phyloP scores from a whole-genome alignment of 2,888 invertebrate species.

The Tachina fera region DNA sequence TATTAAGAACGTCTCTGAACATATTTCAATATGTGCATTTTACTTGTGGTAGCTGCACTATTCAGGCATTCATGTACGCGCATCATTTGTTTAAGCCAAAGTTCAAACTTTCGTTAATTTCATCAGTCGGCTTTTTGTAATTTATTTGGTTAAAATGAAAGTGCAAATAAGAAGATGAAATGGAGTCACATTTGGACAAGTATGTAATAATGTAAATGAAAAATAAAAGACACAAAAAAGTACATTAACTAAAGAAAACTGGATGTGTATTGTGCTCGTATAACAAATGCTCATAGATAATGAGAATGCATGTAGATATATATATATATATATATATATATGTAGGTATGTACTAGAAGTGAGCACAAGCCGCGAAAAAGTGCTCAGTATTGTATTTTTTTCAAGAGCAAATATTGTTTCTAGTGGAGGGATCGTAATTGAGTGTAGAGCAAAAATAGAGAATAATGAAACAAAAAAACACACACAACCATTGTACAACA shows the following conservation, averaged over 20 bases:
- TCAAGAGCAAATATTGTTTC: no score
- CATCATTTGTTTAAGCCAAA: conserved; percentile 63
- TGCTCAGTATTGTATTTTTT: no score
- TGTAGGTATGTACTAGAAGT: no score
- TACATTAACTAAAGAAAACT: conserved; percentile 33
- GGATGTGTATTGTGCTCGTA: conserved; percentile 18
- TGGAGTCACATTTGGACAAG: conserved; percentile 43
- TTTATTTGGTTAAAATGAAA: conserved; percentile 63
- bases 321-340: conserved; percentile 21
- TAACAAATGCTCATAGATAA: background rate
- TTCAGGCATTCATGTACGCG: conserved; percentile 38
- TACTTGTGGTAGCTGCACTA: conserved; percentile 27
- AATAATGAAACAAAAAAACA: no score
- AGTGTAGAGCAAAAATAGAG: no score
- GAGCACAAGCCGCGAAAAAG: no score
- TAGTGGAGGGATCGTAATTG: no score
- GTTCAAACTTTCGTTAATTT: conserved; percentile 71
- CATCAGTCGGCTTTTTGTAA: conserved; percentile 34
- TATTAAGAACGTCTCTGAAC: conserved; percentile 19
- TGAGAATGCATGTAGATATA: background rate
- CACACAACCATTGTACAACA: no score
- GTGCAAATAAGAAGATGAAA: conserved; percentile 68
- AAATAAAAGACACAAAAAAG: conserved; percentile 22
- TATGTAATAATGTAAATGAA: conserved; percentile 10
- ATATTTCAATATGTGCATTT: conserved; percentile 25